Conservation (phyloP, 1,140 invertebrate species). For the Drosophila elegans region DNA sequence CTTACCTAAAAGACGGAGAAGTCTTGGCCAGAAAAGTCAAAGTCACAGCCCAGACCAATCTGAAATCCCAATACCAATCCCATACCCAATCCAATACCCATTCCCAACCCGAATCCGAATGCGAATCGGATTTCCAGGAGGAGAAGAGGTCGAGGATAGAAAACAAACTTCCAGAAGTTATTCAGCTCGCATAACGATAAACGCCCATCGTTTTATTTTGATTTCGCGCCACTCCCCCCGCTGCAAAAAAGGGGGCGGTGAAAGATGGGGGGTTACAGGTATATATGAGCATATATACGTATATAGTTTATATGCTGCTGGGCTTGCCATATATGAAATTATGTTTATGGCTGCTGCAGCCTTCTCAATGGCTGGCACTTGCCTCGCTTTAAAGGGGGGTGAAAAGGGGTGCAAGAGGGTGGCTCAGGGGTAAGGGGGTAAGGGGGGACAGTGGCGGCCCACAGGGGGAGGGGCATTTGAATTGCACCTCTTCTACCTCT, state of each 20-base stretch:
- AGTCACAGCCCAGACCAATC: conserved; percentile 1
- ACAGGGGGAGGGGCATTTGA: conserved; percentile 54
- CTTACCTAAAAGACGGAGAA: not conserved
- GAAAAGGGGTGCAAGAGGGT: not conserved
- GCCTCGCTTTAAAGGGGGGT: conserved; percentile 1
- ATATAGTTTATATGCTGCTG: conserved; percentile 71
- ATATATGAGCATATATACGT: conserved; percentile 15
- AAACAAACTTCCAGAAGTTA: conserved; percentile 82
- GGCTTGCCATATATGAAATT: conserved; percentile 76
- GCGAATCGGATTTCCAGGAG: not conserved
- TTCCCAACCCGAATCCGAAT: not conserved
- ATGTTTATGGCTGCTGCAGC: conserved; percentile 66
- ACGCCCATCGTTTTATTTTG: conserved; percentile 81
- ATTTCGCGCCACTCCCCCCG: conserved; percentile 59
- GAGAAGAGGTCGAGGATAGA: conserved; percentile 39
- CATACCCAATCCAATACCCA: not conserved
- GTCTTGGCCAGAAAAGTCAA: conserved; percentile 6
- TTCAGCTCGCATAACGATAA: conserved; percentile 82
- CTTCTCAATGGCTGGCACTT: conserved; percentile 41
- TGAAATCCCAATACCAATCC: conserved; percentile 1
- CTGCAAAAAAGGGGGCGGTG: not conserved
- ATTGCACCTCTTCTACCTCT: conserved; percentile 73
- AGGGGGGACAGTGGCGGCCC: conserved; percentile 1
- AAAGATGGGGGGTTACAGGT: conserved; percentile 2
- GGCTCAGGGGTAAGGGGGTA: not conserved